phyloP scores from a whole-genome alignment of 2,888 invertebrate genomes.

The Piscicola geometra region DNA sequence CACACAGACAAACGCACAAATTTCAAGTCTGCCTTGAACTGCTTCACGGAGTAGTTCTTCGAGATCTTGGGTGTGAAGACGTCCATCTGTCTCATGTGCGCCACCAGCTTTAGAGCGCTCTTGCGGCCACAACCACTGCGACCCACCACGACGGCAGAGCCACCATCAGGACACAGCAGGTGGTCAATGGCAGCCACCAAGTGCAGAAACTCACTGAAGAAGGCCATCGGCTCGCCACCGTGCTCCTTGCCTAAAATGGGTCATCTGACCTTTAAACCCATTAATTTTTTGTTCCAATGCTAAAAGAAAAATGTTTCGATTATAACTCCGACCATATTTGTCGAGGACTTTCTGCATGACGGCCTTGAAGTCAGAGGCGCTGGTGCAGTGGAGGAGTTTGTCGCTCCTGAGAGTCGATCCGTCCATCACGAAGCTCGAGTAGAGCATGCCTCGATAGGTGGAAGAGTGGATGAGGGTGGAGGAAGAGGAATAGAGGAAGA shows the following conservation, averaged over 20 bases:
- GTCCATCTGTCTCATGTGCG: conserved; percentile 69
- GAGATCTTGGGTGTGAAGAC: conserved; percentile 61
- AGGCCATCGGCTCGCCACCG: conserved; percentile 63
- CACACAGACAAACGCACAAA: conserved; percentile 64
- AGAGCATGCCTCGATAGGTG: too few relatives aligned
- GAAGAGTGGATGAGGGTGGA: too few relatives aligned
- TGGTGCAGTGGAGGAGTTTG: not conserved
- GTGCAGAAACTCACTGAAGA: conserved; percentile 67
- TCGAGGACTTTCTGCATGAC: conserved; percentile 9
- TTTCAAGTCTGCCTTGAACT: conserved; percentile 76
- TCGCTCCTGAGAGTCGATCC: conserved; percentile 6
- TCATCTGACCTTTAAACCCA: too few relatives aligned
- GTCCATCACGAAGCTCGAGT: not conserved
- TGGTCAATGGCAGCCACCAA: conserved; percentile 66
- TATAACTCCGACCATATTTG: conserved; percentile 25
- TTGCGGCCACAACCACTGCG: conserved; percentile 75
- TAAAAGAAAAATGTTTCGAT: too few relatives aligned
- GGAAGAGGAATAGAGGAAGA: too few relatives aligned
- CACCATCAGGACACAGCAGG: conserved; percentile 63
- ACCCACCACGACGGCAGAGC: conserved; percentile 69
- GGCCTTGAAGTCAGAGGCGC: not conserved
- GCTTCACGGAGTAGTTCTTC: conserved; percentile 61
- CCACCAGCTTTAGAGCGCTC: conserved; percentile 70
- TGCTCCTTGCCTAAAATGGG: conserved; percentile 51
- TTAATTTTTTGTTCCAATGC: too few relatives aligned